Base-by-base conservation (phyloP, 2,888 invertebrate genomes). In the Oithona nana region DNA sequence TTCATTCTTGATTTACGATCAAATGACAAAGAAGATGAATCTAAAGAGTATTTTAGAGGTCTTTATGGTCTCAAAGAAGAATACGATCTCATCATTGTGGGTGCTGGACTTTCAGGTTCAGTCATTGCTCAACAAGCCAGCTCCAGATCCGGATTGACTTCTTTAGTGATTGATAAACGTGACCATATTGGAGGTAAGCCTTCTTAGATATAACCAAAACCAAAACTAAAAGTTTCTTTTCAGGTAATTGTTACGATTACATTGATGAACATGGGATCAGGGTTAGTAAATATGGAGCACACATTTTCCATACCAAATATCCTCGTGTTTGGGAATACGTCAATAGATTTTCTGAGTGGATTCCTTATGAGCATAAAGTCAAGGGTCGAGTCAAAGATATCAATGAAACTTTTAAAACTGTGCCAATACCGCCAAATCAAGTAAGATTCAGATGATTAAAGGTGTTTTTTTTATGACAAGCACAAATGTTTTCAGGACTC, bases 221-320 rank as follows among this genome's bases (percentile, higher is more conserved):
- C n/a, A n/a, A n/a, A n/a, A n/a, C n/a, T n/a, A n/a, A n/a, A n/a
- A n/a, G n/a, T n/a, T n/a, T n/a, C n/a, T n/a, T n/a, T n/a, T n/a
- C n/a, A n/a, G n/a, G n/a, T 24, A 56, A 56, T 28, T 56, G 56
- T n/a, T 56, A 56, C 26, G 56, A 56, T 56, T 16, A 56, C 13
- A 26, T 56, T 56, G 56, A 56, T 26, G 56, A 56, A n/a, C 56
- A 56, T 56, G 56, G 56, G 6, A 56, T 56, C 28, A 56, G 56
- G 28, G 28, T 28, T 26, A 24, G 24, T 11, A 26, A 24, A 6
- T 56, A 56, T 26, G 56, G 56, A 8, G 56, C 26, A 8, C 56
- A 56, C 28, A 24, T 56, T 6, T 56, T 56, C n/a, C 56, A 56
- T 26, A 56, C 56, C 20, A 56, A 56, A n/a, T n/a, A 56, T 28